Base-by-base conservation (phyloP, 2,888 invertebrate genomes). In the Coecobrya sp. region DNA sequence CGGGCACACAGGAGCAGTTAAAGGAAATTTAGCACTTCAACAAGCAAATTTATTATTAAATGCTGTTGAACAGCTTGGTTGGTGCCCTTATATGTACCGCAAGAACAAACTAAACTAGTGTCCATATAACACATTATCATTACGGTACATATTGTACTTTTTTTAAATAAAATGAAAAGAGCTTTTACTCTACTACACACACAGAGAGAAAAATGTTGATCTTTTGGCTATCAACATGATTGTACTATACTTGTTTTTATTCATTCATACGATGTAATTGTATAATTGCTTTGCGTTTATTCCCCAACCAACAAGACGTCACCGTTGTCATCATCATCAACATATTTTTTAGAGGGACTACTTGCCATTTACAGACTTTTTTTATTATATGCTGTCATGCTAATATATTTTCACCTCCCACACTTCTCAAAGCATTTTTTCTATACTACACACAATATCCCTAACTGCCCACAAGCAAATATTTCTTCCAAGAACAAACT, bases 291-390 rank as follows among this genome's bases (percentile, higher is more conserved):
- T 27, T 79, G 25, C 49, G 16, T 27, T 79, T 79, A n/a, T 52
- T n/a, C 52, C n/a, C 49, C 25, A 52, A 19, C 49, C 2, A 22
- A 79, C n/a, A n/a, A 27, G 27, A 52, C 30, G 27, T 13, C 76
- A 45, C 16, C 76, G 25, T 10, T n/a, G 27, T 13, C 76, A 45
- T 22, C 76, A 45, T 10, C 27, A 45, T 4, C 25, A 55, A 42
- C 42, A 59, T 36, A 27, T 59, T 86, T 86, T 27, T n/a, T n/a
- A n/a, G n/a, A 76, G 86, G 76, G 49, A 11, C 25, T 30, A 19
- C 68, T 79, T 59, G n/a, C 88, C 88, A 65, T 88, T 88, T 88
- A 81, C 52, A 88, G 88, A 88, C 3, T 30, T 65, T 70, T n/a
- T 81, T 86, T 86, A 49, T 70, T 85, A 70, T 68, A 68, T 59